A percentile compares a stretch with the other conserved stretches of the same genome.
These are phyloP conservation scores for Montipora capitata DNA, from an alignment of 92 coral and sea anemone species.

Conservation along the genomic window DNA sequence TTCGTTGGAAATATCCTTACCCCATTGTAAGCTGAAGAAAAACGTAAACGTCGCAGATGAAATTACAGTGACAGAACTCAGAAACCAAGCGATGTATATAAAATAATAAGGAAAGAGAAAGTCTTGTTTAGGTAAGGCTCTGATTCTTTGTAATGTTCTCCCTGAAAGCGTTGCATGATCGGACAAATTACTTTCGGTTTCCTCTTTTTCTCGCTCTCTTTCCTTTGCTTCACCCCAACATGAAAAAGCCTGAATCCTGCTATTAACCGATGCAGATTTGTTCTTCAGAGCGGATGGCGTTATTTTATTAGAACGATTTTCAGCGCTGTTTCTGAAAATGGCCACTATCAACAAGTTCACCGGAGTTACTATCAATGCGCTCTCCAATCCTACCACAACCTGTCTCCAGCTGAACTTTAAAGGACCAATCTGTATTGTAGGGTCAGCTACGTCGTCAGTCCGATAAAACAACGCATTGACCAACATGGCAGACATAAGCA, in stretches of 20 bases:
- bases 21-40: constrained; percentile 86
- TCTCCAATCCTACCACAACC: constrained; percentile 75
- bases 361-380: constrained; percentile 84
- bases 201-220: background rate
- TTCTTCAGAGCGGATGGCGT: background rate
- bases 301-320: constrained; percentile 2
- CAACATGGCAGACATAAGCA: constrained; percentile 83
- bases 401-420: constrained; percentile 86
- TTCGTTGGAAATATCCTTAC: constrained; percentile 76
- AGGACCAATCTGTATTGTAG: constrained; percentile 87
- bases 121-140: background rate
- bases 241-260: background rate
- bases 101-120: constrained; percentile 65
- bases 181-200: background rate
- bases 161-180: background rate
- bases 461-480: constrained; percentile 89
- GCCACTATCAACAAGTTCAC: no score
- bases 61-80: constrained; percentile 65
- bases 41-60: constrained; percentile 80
- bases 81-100: constrained; percentile 77
- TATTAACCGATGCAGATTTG: background rate
- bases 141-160: background rate
- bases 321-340: no score
- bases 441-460: constrained; percentile 56
- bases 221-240: background rate